Conservation (phyloP, 2,797 vertebrate species). For the Lepus oiostolus region DNA sequence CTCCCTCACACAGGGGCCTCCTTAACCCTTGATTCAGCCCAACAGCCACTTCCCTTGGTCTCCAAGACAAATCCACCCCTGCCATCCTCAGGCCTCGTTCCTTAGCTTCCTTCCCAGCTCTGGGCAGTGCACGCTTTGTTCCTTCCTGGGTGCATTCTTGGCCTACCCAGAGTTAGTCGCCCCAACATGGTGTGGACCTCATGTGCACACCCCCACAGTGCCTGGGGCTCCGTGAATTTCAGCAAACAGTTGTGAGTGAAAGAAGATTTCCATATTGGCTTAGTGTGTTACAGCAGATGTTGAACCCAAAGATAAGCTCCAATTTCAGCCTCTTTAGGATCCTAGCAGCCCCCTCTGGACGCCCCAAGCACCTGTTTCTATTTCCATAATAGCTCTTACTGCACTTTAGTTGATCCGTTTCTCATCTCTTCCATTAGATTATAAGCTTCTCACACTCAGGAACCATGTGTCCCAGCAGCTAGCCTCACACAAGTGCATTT, state of each 20-base stretch:
- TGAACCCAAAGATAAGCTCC: neutral
- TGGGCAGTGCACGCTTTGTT: neutral
- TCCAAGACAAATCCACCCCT: neutral
- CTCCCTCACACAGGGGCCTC: neutral
- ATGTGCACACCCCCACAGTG: neutral
- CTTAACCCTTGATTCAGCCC: neutral
- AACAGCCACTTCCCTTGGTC: neutral
- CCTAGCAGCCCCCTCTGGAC: neutral
- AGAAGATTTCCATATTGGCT: slow-evolving; percentile 32
- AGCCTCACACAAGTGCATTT: neutral
- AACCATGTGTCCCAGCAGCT: neutral
- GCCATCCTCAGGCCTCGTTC: neutral
- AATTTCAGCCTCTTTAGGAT: slow-evolving; percentile 36
- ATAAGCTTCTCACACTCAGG: slow-evolving; percentile 17
- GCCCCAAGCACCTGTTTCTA: slow-evolving; percentile 38
- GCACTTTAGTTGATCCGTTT: slow-evolving; percentile 45
- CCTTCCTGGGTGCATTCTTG: neutral
- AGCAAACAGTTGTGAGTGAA: neutral
- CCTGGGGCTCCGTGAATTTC: neutral
- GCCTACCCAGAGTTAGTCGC: neutral
- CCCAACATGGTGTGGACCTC: neutral
- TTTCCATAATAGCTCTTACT: neutral
- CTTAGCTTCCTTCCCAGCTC: neutral
- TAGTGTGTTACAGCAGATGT: slow-evolving; percentile 62
- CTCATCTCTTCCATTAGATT: slow-evolving; percentile 14